Base-by-base conservation (phyloP, 1,140 invertebrate genomes). In the Magallana angulata region DNA sequence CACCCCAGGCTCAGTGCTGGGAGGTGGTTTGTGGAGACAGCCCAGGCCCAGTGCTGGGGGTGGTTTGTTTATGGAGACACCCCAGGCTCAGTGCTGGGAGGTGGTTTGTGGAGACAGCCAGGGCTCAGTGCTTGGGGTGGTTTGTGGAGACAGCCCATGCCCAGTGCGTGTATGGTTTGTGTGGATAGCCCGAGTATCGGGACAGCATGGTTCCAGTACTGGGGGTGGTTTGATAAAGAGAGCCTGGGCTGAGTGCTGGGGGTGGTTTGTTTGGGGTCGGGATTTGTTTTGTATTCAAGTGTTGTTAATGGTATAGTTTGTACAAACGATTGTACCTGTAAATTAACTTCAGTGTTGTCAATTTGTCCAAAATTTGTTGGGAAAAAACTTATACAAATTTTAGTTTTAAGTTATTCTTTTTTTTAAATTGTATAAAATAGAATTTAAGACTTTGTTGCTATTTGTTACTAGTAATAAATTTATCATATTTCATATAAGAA, bases 391-490 rank as follows among this genome's bases (percentile, higher is more conserved):
- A 76, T 76, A 76, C 68, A 76, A 24, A 76, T 76, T 76, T 76
- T 76, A 76, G 12, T 76, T 5, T 30, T 30, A 24, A 76, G 68
- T 76, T 76, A 30, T 76, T 48, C 36, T 48, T 48, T 48, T 36
- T 48, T 48, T 48, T 48, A 5, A 48, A 48, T 48, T 48, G 36
- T 48, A 48, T 48, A 30, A 76, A 76, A 11, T 76, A 76, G 18
- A 76, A 24, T 76, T 76, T 76, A 76, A 76, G 68, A 30, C 24
- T 18, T 71, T 76, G 68, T 76, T 76, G 24, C 24, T 76, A 76
- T 76, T 76, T 76, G 68, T 76, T 76, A 76, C 68, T 76, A 14
- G 24, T 76, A 76, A 76, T 76, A 76, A 76, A 76, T 76, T 76
- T 76, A 76, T 76, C 36, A 76, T 76, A 18, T 24, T 71, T 71